Conservation (phyloP, 2,113 vertebrate species). For the Lophochroa leadbeateri region DNA sequence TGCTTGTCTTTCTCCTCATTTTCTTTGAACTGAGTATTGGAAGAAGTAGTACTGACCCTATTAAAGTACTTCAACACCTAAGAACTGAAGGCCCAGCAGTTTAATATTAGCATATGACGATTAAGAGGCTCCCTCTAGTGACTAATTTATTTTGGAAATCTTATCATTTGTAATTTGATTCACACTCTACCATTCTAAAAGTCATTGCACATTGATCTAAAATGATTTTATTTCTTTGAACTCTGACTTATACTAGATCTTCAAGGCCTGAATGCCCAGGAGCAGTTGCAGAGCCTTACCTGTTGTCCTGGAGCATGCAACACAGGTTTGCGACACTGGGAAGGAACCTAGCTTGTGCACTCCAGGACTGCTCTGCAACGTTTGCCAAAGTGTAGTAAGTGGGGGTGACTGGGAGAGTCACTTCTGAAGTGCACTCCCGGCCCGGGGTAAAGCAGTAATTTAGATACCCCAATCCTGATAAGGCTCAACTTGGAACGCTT, state of each 20-base stretch:
- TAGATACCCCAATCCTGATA: background rate
- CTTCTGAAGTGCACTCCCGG: background rate
- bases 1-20: background rate
- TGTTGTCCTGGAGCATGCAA: rapidly evolving
- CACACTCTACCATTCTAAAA: background rate
- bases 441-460: background rate
- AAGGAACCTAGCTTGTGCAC: background rate
- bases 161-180: background rate
- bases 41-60: background rate
- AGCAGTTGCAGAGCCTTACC: background rate
- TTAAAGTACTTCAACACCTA: background rate
- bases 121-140: conserved; percentile 40
- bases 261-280: background rate
- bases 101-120: background rate
- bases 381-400: background rate
- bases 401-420: rapidly evolving
- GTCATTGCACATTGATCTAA: background rate
- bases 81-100: background rate
- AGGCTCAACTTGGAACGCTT: background rate
- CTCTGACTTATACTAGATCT: background rate
- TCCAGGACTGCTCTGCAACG: rapidly evolving
- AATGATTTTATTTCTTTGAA: background rate
- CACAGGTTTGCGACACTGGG: rapidly evolving
- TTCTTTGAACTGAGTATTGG: background rate
- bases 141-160: background rate